phyloP scores from a whole-genome alignment of 2,113 vertebrate species.

The Coryphaenoides rupestris region DNA sequence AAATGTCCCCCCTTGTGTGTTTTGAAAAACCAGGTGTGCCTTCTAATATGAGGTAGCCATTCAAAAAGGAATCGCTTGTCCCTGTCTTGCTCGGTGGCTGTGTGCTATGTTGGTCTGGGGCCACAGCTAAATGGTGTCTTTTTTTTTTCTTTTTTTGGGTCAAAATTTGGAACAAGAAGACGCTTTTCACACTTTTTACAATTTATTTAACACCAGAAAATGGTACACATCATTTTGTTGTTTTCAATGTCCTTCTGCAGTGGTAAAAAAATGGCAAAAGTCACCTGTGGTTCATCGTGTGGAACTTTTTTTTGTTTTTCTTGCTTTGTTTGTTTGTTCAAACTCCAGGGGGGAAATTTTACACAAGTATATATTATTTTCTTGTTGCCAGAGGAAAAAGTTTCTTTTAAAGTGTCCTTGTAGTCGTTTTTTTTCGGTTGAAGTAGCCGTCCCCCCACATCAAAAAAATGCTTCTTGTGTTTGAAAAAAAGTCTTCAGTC shows the following conservation, averaged over 20 bases:
- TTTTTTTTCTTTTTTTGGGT: conserved; percentile 37
- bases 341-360: conserved; percentile 67
- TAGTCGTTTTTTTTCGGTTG: conserved; percentile 66
- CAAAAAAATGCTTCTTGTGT: conserved; percentile 51
- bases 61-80: conserved; percentile 49
- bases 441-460: conserved; percentile 74
- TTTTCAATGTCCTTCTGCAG: conserved; percentile 80
- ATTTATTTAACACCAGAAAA: conserved; percentile 86
- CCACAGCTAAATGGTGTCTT: conserved; percentile 43
- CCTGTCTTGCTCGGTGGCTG: conserved; percentile 40
- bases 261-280: conserved; percentile 73
- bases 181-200: conserved; percentile 80
- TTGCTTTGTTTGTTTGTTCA: conserved; percentile 39
- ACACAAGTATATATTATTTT: conserved; percentile 78
- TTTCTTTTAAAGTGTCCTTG: conserved; percentile 77
- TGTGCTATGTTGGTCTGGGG: conserved; percentile 39
- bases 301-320: conserved; percentile 34
- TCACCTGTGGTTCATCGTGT: conserved; percentile 71
- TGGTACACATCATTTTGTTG: conserved; percentile 75
- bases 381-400: conserved; percentile 82
- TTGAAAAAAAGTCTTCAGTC: conserved; percentile 76
- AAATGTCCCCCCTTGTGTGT: conserved; percentile 54
- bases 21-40: conserved; percentile 49
- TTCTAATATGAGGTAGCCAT: conserved; percentile 77
- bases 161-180: conserved; percentile 77